Evolutionary conservation across 2,113 vertebrate species (phyloP).

Genomic region (Polypterus bichir): DNA sequence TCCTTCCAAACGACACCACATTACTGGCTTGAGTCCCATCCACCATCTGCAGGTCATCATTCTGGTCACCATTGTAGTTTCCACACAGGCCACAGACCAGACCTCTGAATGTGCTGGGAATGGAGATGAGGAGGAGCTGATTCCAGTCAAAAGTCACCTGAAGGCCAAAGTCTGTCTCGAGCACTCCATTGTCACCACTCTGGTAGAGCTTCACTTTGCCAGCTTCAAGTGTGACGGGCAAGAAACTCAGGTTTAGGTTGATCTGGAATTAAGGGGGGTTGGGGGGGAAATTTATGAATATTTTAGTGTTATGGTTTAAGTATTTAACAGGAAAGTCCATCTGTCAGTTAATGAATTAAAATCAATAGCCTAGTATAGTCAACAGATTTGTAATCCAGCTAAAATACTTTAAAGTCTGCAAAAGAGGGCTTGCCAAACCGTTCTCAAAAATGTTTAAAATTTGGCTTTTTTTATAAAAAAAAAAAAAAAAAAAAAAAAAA

Average conservation of each 20-base stretch:
- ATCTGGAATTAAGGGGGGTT: no score
- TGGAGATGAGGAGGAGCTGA: conserved; percentile 20
- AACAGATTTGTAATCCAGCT: no score
- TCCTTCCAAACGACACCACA: conserved; percentile 24
- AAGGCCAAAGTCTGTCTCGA: conserved; percentile 34
- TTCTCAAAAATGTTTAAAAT: no score
- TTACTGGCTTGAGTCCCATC: conserved; percentile 18
- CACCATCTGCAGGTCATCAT: conserved; percentile 25
- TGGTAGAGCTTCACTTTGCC: conserved; percentile 24
- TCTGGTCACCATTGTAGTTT: conserved; percentile 35
- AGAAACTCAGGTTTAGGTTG: conserved; percentile 31
- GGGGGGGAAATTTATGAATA: no score
- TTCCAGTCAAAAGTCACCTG: conserved; percentile 27
- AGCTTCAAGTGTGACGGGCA: conserved; percentile 22
- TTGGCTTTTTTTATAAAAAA: no score
- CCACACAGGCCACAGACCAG: conserved; percentile 39
- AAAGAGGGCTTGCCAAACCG: no score
- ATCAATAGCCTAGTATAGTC: no score
- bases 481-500: no score
- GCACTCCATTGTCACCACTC: conserved; percentile 15
- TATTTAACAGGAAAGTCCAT: conserved; percentile 27
- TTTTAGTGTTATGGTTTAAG: no score
- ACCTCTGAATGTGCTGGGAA: conserved; percentile 30
- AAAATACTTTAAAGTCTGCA: no score
- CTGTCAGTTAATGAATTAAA: no score